Evolutionary conservation across 2,113 vertebrate genomes (phyloP).

Genomic region (Serinus canaria): DNA sequence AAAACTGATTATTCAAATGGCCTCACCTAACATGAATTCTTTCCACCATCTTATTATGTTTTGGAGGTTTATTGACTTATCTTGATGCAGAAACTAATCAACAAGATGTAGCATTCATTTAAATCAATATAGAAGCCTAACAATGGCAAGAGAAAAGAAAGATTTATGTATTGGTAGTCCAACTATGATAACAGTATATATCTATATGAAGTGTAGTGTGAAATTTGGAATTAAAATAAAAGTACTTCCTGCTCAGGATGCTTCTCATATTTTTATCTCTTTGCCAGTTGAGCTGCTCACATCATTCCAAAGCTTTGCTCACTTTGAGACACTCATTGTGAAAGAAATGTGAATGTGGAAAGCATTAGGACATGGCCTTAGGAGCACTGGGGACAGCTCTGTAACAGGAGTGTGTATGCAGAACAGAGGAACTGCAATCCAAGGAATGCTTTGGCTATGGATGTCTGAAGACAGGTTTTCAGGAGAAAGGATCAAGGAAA

Average conservation of each 20-base stretch:
- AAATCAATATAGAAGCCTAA: constrained; percentile 46
- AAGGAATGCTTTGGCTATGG: background rate
- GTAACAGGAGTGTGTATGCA: background rate
- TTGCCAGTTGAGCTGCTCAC: background rate
- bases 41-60: background rate
- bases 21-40: background rate
- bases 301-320: background rate
- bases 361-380: background rate
- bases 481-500: background rate
- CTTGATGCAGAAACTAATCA: constrained; percentile 38
- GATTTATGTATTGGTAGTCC: background rate
- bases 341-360: background rate
- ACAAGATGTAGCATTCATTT: background rate
- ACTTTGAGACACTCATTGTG: background rate
- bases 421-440: background rate
- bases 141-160: background rate
- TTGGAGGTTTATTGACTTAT: constrained; percentile 35
- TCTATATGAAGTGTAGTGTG: background rate
- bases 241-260: background rate
- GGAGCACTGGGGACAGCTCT: background rate
- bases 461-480: background rate
- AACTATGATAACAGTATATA: background rate
- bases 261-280: background rate
- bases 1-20: background rate
- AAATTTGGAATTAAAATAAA: background rate